Percentiles rank a stretch among this genome's conserved stretches.
Evolutionary conservation across 2,113 vertebrate genomes (phyloP).

Genomic region (Leptobrachium leishanense): DNA sequence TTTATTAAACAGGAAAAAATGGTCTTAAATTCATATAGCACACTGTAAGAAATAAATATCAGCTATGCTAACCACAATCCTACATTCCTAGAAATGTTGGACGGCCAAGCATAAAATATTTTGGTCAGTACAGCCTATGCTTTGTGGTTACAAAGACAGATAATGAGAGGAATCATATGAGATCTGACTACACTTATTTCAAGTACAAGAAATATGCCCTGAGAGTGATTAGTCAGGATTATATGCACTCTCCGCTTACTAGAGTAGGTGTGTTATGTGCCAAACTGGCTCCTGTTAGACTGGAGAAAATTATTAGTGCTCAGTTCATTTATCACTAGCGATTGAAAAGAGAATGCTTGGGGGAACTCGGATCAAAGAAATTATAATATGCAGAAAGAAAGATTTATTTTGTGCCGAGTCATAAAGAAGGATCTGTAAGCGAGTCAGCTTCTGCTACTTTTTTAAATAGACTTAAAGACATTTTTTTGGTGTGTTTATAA

Average conservation of each 20-base stretch:
- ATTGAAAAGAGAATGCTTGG: conserved; percentile 41
- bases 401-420: background rate
- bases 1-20: no score
- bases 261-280: conserved; percentile 53
- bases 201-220: conserved; percentile 60
- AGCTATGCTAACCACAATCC: background rate
- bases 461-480: no score
- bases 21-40: background rate
- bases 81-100: background rate
- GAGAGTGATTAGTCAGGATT: conserved; percentile 63
- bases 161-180: conserved; percentile 46
- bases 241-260: conserved; percentile 56
- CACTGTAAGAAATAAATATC: conserved; percentile 9
- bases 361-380: conserved; percentile 52
- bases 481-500: no score
- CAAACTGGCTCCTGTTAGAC: conserved; percentile 61
- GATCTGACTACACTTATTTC: conserved; percentile 51
- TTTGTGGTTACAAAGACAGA: background rate
- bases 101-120: background rate
- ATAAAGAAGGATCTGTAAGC: background rate
- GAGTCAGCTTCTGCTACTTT: background rate
- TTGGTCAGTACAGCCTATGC: background rate
- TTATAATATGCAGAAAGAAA: conserved; percentile 13
- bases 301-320: conserved; percentile 55
- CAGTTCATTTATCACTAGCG: conserved; percentile 61